These are phyloP conservation scores for Amblyopsis rosae DNA, from an alignment of 2,113 vertebrate species.

Conservation along the genomic window DNA sequence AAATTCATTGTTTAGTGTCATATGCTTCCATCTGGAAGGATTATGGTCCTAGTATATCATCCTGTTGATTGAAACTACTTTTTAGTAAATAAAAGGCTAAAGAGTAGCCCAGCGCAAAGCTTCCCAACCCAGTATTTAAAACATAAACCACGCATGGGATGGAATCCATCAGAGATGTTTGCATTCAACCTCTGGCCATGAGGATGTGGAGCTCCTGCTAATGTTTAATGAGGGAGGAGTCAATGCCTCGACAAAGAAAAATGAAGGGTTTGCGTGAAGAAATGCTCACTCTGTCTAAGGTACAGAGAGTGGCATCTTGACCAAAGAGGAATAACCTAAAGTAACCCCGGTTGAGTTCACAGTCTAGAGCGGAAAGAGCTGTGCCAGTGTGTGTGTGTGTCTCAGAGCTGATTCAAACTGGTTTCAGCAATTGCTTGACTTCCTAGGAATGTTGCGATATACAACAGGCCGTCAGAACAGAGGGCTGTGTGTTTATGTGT, in stretches of 20 bases:
- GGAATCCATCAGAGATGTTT: too few relatives aligned
- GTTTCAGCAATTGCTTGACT: neutral
- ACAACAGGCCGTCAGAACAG: neutral
- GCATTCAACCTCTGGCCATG: too few relatives aligned
- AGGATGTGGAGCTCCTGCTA: too few relatives aligned
- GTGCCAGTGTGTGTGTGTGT: neutral
- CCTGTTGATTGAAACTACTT: too few relatives aligned
- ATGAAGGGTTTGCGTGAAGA: neutral
- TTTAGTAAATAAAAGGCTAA: too few relatives aligned
- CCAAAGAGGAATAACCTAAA: slow-evolving; percentile 54
- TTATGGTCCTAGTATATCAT: too few relatives aligned
- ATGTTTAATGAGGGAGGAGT: neutral
- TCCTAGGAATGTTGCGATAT: slow-evolving; percentile 1
- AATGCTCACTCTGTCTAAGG: neutral
- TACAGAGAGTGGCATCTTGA: slow-evolving; percentile 26
- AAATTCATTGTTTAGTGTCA: too few relatives aligned
- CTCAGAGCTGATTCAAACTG: neutral
- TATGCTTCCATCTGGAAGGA: too few relatives aligned
- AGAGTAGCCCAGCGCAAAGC: too few relatives aligned
- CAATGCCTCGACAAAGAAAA: neutral
- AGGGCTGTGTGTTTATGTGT: neutral
- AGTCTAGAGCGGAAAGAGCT: neutral
- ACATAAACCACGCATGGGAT: too few relatives aligned
- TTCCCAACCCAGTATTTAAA: too few relatives aligned
- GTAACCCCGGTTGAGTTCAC: slow-evolving; percentile 49